Percentiles rank a stretch among this genome's conserved stretches.
These are phyloP conservation scores for Paratrypauchen microcephalus DNA, from an alignment of 2,797 vertebrate genomes.

Conservation along the genomic window DNA sequence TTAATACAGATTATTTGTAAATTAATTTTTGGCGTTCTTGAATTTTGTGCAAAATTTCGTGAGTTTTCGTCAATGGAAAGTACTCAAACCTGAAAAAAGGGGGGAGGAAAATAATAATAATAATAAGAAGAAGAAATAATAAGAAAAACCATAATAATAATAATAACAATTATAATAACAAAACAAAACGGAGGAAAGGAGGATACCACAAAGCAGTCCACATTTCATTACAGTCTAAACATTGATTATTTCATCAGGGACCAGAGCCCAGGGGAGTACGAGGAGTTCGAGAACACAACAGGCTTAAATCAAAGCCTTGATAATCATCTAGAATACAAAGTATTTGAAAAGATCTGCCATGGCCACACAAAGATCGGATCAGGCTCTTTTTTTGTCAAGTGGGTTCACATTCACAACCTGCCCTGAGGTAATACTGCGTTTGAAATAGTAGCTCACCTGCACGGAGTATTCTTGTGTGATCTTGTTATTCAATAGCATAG, in stretches of 20 bases:
- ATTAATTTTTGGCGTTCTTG: no score
- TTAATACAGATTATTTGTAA: no score
- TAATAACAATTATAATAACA: background rate
- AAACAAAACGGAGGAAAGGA: slow-evolving; percentile 36
- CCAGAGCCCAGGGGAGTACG: slow-evolving; percentile 3
- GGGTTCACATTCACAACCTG: background rate
- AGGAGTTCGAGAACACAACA: background rate
- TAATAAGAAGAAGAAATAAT: no score
- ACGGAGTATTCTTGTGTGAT: background rate
- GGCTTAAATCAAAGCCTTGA: background rate
- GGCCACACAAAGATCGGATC: background rate
- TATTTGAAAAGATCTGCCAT: background rate
- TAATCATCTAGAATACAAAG: background rate
- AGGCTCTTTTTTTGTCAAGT: background rate
- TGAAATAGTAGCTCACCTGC: background rate
- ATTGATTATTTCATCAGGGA: slow-evolving; percentile 10
- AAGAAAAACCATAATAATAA: no score
- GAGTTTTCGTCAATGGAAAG: no score
- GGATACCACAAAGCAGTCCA: background rate
- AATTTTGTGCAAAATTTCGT: no score
- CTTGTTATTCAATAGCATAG: background rate
- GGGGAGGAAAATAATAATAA: no score
- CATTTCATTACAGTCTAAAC: slow-evolving; percentile 27
- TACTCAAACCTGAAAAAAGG: no score
- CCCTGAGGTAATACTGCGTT: background rate